Evolutionary conservation across 2,113 vertebrate genomes (phyloP), one percentile per base, ranked within the genome.

Genomic region (Sphaerodactylus townsendi): DNA sequence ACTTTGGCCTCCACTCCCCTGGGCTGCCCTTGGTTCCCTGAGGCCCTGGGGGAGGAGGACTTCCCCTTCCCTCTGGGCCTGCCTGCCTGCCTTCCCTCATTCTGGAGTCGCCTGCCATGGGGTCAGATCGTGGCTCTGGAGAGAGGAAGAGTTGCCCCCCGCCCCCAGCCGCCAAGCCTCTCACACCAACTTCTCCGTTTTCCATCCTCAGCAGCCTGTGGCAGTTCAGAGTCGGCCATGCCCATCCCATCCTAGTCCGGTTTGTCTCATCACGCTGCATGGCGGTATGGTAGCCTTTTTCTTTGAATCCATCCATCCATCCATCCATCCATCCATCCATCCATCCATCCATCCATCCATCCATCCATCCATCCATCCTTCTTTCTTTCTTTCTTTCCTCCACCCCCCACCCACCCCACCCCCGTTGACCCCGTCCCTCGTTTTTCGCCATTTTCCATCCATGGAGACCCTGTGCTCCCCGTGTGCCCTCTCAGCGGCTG

Each of bases 161-260:
- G 66, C 9, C 2, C 35, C 50, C 4, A 15, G 68, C 50, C 13
- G 10, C 15, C 41, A 68, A 81, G 11, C 86, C 91, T 77, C 92
- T 95, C 93, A 95, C 89, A 84, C 85, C 86, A 85, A 74, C 92
- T 89, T 95, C 85, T 95, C 77, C 94, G 68, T 94, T 96, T 92
- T 95, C 92, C 92, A 92, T 96, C 93, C 93, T 86, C 92, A 88
- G 95, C 96, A 95, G 96, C 94, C 94, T 94, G 93, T 77, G 85
- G 87, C 82, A 79, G 83, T 80, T 91, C 85, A 89, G 89, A 91
- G 78, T 93, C 35, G 92, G 94, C 91, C 95, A 91, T 93, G 95
- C 94, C 96, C 96, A 91, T 94, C 95, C 89, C 90, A 93, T 56
- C 84, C 83, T 93, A 91, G 94, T 95, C 91, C 89, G 92, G 90